Percentiles rank a stretch among this genome's conserved stretches.
Evolutionary conservation across 2,888 invertebrate species (phyloP).

Genomic region (Caenorhabditis imperialis): DNA sequence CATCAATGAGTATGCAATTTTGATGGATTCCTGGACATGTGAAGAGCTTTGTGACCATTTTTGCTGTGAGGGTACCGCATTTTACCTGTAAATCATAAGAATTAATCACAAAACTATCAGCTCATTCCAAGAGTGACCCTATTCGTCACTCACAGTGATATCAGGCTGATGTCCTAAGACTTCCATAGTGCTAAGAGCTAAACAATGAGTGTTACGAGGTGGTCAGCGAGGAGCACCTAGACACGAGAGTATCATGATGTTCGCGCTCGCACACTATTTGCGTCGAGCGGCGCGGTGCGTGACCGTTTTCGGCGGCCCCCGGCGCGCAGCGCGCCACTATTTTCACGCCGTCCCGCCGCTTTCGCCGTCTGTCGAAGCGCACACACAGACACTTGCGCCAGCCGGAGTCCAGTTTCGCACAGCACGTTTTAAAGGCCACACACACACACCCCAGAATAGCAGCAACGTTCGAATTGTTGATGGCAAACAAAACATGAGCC

Average conservation of each 20-base stretch:
- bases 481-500: slow-evolving; percentile 55
- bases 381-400: slow-evolving; percentile 31
- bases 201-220: slow-evolving; percentile 4
- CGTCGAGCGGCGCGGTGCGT: slow-evolving; percentile 47
- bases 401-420: slow-evolving; percentile 40
- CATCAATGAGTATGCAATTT: slow-evolving; percentile 79
- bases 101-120: too few species aligned
- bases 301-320: slow-evolving; percentile 33
- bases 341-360: slow-evolving; percentile 38
- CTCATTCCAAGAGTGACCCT: too few species aligned
- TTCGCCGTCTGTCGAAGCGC: slow-evolving; percentile 26
- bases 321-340: slow-evolving; percentile 34
- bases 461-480: slow-evolving; percentile 42
- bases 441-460: slow-evolving; percentile 43
- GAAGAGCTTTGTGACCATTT: slow-evolving; percentile 77
- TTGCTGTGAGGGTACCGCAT: slow-evolving; percentile 75
- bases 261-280: slow-evolving; percentile 46
- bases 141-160: slow-evolving; percentile 2
- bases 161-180: background rate
- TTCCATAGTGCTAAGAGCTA: slow-evolving; percentile 15
- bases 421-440: slow-evolving; percentile 45
- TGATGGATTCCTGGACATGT: slow-evolving; percentile 80
- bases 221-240: slow-evolving; percentile 17
- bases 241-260: slow-evolving; percentile 55
- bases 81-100: slow-evolving; percentile 68